These are phyloP conservation scores for Neodiprion virginianus DNA, from an alignment of 1,140 invertebrate species.

Conservation along the genomic window DNA sequence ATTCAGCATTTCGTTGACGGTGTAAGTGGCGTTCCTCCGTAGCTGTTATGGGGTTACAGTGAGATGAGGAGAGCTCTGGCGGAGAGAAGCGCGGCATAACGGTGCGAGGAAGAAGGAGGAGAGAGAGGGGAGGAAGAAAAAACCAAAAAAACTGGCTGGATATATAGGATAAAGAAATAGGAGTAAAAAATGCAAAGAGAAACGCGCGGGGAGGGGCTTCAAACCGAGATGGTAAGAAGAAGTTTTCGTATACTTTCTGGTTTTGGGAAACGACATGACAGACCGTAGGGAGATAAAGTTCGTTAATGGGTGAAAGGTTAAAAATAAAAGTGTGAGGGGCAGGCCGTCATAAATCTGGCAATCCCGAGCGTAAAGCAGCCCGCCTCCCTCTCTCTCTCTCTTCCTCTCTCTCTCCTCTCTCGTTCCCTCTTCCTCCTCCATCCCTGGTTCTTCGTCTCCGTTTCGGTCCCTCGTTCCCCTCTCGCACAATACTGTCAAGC, in stretches of 20 bases:
- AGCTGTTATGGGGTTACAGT: neutral
- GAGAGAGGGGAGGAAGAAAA: neutral
- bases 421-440: slow-evolving; percentile 9
- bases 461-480: too few species aligned
- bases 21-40: neutral
- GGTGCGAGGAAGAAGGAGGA: neutral
- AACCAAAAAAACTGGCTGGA: too few species aligned
- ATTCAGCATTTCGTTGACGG: too few species aligned
- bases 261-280: slow-evolving; percentile 13
- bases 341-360: slow-evolving; percentile 53
- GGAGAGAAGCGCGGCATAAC: neutral
- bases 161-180: neutral
- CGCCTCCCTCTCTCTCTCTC: slow-evolving; percentile 20
- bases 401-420: neutral
- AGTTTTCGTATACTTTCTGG: neutral
- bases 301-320: slow-evolving; percentile 62
- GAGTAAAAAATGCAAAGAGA: neutral
- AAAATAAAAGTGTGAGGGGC: slow-evolving; percentile 52
- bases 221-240: slow-evolving; percentile 5
- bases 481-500: too few species aligned
- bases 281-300: slow-evolving; percentile 49
- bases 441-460: too few species aligned
- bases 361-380: slow-evolving; percentile 41
- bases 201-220: neutral
- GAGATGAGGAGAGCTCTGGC: neutral